Base-by-base conservation (phyloP, 2,888 invertebrate species). In the Dexiosoma caninum region DNA sequence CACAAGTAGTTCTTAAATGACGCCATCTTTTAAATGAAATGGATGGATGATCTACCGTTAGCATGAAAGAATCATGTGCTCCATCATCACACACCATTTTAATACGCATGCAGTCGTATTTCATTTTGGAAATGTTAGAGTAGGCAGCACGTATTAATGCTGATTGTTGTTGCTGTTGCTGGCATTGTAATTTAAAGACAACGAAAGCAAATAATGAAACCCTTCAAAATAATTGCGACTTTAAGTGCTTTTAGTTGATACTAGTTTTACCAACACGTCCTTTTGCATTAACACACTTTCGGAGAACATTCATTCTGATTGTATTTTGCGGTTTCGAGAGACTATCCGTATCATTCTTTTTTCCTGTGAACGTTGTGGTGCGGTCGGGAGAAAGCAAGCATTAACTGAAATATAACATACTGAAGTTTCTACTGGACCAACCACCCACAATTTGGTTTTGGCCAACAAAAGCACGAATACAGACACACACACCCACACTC, bases 241-340 rank as follows among this genome's bases (percentile, higher is more conserved):
- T 69, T 46, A 53, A 62, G 76, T 62, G 64, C 32, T 78, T 71
- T 49, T 35, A 64, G 70, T 42, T 70, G 55, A 12, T 42, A 59
- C 21, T 49, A 51, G 67, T 57, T 49, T 27, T 44, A 46, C n/a
- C 40, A 32, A 23, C 37, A 37, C 19, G 2, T 30, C 12, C 19
- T 66, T 53, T 60, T 53, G 67, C 67, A 67, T 60, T 60, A 76
- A 60, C 62, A 72, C 72, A 72, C 59, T 67, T 67, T 42, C 16
- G 9, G 27, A 35, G 49, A 16, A 53, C 21, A 14, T 32, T 16
- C 5, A 57, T 59, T 35, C 23, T 32, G 51, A n/a, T 67, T 64
- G 74, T 83, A 81, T 72, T 81, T 83, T 83, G 84, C 78, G 84
- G 84, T 83, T 83, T 72, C 53, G 53, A 53, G 53, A 53, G 32